Evolutionary conservation across 2,888 invertebrate species (phyloP).

Genomic region (Perizoma flavofasciatum): DNA sequence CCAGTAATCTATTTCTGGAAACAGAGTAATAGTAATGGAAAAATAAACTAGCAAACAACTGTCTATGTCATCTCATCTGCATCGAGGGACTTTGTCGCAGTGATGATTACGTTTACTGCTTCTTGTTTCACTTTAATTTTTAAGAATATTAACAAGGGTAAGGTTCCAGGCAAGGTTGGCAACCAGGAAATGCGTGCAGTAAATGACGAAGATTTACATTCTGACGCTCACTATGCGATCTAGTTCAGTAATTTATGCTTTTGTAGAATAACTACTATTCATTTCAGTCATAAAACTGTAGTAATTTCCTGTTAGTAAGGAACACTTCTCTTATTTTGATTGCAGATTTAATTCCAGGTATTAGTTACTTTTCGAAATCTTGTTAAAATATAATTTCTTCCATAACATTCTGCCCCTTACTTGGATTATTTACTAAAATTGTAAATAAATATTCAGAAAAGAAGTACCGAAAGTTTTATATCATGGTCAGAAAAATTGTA

Average conservation of each 20-base stretch:
- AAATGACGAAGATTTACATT: constrained; percentile 71
- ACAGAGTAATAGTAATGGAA: constrained; percentile 40
- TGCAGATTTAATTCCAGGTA: too few relatives aligned
- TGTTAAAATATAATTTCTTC: too few relatives aligned
- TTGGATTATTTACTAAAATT: too few relatives aligned
- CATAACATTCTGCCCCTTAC: too few relatives aligned
- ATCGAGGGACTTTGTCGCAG: neutral
- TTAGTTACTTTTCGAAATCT: too few relatives aligned
- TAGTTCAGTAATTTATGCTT: constrained; percentile 41
- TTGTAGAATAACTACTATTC: constrained; percentile 27
- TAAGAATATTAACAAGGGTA: constrained; percentile 1
- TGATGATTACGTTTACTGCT: neutral
- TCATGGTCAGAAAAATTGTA: too few relatives aligned
- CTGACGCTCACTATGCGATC: constrained; percentile 52
- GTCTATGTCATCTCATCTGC: neutral
- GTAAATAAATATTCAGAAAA: too few relatives aligned
- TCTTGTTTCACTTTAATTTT: constrained; percentile 1
- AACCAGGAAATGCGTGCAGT: constrained; percentile 70
- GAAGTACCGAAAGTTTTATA: too few relatives aligned
- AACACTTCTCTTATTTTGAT: too few relatives aligned
- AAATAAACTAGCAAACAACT: constrained; percentile 32
- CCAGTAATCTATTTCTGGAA: constrained; percentile 24
- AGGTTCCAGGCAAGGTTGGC: constrained; percentile 29
- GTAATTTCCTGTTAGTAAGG: neutral
- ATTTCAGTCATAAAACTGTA: constrained; percentile 5